These are phyloP conservation scores for Propsilocerus akamusi DNA, from an alignment of 1,140 invertebrate species.

Conservation along the genomic window DNA sequence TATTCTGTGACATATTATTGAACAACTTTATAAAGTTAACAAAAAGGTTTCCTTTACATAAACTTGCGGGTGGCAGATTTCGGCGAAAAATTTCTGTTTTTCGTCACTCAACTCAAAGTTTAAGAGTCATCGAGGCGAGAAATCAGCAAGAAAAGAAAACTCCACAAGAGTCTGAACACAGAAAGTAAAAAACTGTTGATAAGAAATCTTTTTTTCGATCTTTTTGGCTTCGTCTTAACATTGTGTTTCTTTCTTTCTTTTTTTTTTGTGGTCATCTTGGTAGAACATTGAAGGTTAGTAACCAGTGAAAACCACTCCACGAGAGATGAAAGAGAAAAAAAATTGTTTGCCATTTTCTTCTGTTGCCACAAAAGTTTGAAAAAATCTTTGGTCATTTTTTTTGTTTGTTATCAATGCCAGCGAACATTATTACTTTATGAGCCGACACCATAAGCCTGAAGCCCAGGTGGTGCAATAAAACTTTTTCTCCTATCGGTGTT, in stretches of 20 bases:
- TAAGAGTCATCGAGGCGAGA: background rate
- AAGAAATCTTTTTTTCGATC: constrained; percentile 1
- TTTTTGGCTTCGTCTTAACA: background rate
- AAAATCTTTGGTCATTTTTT: too few relatives aligned
- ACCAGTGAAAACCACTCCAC: too few relatives aligned
- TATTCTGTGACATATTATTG: background rate
- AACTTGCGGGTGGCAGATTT: background rate
- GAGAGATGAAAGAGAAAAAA: too few relatives aligned
- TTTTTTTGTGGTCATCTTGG: too few relatives aligned
- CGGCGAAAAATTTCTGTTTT: background rate
- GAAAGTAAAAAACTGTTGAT: background rate
- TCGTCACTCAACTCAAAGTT: background rate
- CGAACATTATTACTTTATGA: background rate
- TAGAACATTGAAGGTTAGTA: too few relatives aligned
- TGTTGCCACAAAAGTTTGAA: too few relatives aligned
- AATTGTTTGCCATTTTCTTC: too few relatives aligned
- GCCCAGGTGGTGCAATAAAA: background rate
- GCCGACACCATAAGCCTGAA: background rate
- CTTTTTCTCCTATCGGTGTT: background rate
- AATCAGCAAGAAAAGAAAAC: background rate
- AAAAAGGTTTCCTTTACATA: too few relatives aligned
- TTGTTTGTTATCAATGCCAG: too few relatives aligned
- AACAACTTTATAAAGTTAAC: background rate
- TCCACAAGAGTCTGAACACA: background rate
- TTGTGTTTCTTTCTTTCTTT: background rate